A percentile compares a stretch with the other conserved stretches of the same genome.
Evolutionary conservation across 2,113 vertebrate species (phyloP).

Genomic region (Phalacrocorax pelagicus): DNA sequence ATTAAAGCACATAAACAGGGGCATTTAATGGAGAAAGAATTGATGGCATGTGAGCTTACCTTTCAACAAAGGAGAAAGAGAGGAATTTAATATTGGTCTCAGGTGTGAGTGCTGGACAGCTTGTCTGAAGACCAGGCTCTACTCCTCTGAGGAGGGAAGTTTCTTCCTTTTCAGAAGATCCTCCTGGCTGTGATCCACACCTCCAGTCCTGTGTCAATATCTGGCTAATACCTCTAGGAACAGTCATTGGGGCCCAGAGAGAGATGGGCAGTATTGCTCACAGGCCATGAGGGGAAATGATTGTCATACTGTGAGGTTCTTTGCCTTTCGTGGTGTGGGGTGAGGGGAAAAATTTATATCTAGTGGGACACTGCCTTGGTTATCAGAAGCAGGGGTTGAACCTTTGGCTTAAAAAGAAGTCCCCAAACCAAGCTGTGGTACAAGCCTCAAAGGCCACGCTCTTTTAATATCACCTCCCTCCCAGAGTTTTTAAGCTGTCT

Average conservation of each 20-base stretch:
- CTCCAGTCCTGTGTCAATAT: fast-evolving
- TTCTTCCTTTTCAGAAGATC: not conserved
- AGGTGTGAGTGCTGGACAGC: not conserved
- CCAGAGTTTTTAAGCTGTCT: not conserved
- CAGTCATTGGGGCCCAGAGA: not conserved
- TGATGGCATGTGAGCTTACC: not conserved
- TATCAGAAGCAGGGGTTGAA: not conserved
- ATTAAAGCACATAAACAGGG: not conserved
- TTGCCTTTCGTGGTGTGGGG: not conserved
- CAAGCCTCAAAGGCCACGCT: not conserved
- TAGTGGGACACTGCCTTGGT: not conserved
- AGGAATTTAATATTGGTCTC: not conserved
- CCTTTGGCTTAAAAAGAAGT: not conserved
- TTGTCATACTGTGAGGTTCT: not conserved
- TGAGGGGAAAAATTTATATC: not conserved
- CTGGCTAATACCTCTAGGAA: not conserved
- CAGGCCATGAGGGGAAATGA: not conserved
- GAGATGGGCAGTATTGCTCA: not conserved
- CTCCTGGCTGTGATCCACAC: not conserved
- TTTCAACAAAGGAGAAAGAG: not conserved
- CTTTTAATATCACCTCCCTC: not conserved
- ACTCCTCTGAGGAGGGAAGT: not conserved
- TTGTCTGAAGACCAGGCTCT: not conserved
- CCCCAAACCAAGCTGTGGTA: not conserved
- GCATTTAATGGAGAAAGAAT: not conserved